Percentiles rank a stretch among this genome's conserved stretches.
These are phyloP conservation scores for Odontesthes bonariensis DNA, from an alignment of 2,113 vertebrate genomes.

Conservation along the genomic window DNA sequence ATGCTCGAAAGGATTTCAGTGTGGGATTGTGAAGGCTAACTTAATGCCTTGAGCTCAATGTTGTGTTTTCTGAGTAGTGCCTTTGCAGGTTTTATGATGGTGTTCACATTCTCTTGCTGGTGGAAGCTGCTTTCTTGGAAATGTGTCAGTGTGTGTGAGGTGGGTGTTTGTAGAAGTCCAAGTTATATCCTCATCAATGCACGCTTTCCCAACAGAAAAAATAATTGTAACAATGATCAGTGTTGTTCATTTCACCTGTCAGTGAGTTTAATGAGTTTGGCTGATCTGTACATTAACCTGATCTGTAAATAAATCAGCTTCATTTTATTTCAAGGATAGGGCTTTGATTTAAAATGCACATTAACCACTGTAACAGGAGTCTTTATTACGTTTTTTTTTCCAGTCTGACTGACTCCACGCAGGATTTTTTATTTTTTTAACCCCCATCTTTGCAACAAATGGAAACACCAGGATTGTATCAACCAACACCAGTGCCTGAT, in stretches of 20 bases:
- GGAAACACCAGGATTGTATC: conserved; percentile 9
- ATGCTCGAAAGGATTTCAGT: not conserved
- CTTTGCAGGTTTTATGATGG: not conserved
- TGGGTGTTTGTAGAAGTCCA: not conserved
- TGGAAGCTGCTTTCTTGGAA: not conserved
- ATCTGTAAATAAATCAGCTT: too few species aligned
- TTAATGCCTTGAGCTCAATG: not conserved
- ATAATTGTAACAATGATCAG: not conserved
- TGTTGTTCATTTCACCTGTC: not conserved
- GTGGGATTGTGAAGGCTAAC: not conserved
- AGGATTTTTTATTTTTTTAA: not conserved
- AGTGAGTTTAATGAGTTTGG: too few species aligned
- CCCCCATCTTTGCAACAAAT: not conserved
- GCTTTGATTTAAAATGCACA: not conserved
- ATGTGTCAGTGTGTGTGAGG: not conserved
- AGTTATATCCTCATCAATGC: not conserved
- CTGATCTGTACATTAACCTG: too few species aligned
- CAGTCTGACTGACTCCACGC: not conserved
- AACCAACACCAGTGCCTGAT: conserved; percentile 12
- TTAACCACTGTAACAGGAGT: not conserved
- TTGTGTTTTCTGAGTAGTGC: not conserved
- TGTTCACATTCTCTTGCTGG: not conserved
- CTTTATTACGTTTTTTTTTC: not conserved
- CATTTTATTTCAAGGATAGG: not conserved
- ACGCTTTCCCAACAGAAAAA: not conserved